Percentiles rank a stretch among this genome's conserved stretches.
Evolutionary conservation across 1,140 invertebrate genomes (phyloP).

Genomic region (Tyrophagus putrescentiae): DNA sequence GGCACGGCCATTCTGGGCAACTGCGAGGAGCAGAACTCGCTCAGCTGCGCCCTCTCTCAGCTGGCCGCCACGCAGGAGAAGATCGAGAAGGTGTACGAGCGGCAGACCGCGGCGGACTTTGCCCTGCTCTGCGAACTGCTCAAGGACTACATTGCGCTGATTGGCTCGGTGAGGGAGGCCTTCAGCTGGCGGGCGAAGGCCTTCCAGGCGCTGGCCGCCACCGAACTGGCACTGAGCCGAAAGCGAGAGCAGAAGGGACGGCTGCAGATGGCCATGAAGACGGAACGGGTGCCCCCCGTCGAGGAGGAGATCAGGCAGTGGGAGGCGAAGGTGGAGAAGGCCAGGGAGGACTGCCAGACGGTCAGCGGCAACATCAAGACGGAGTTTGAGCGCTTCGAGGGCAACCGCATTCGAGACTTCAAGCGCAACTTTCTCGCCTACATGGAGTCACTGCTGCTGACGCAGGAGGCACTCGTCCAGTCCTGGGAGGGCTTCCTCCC

Average conservation of each 20-base stretch:
- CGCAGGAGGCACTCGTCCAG: constrained; percentile 60
- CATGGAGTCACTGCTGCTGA: constrained; percentile 80
- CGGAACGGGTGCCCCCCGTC: constrained; percentile 74
- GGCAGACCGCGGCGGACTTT: constrained; percentile 89
- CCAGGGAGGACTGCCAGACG: constrained; percentile 88
- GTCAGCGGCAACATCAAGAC: constrained; percentile 91
- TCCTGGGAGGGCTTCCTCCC: constrained; percentile 42
- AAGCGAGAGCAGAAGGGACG: constrained; percentile 86
- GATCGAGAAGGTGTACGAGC: constrained; percentile 67
- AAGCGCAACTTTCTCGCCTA: constrained; percentile 75
- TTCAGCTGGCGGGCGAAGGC: constrained; percentile 94
- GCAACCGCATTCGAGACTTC: constrained; percentile 72
- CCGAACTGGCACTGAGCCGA: constrained; percentile 80
- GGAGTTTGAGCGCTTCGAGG: constrained; percentile 84
- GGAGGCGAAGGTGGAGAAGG: constrained; percentile 86
- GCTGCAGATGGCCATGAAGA: constrained; percentile 67
- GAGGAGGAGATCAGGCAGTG: constrained; percentile 72
- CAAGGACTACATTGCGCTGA: constrained; percentile 84
- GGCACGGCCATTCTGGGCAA: constrained; percentile 79
- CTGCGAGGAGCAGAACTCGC: constrained; percentile 82
- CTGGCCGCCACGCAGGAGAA: constrained; percentile 81
- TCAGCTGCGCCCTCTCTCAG: constrained; percentile 80
- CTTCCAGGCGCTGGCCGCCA: constrained; percentile 94
- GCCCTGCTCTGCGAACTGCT: constrained; percentile 80
- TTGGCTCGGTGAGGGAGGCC: constrained; percentile 89